A percentile compares a stretch with the other conserved stretches of the same genome.
Conservation (phyloP, 2,113 vertebrate species). For the Eolophus roseicapilla region DNA sequence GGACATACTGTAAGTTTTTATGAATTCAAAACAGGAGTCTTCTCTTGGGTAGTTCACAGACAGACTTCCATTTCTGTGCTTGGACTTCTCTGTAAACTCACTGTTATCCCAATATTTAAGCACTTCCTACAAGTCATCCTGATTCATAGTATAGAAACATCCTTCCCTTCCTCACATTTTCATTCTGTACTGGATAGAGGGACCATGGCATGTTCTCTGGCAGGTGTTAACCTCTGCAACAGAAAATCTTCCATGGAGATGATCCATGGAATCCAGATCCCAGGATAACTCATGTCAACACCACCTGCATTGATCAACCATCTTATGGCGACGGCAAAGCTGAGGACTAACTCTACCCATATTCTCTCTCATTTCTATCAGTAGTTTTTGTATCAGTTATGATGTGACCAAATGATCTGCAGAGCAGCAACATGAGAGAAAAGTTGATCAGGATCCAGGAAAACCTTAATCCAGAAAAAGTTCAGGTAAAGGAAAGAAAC, state of each 20-base stretch:
- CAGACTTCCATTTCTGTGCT: not conserved
- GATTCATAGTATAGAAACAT: not conserved
- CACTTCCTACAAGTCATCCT: not conserved
- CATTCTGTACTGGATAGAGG: not conserved
- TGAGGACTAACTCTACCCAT: not conserved
- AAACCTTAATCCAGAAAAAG: not conserved
- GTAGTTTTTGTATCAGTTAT: not conserved
- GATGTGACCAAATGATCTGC: not conserved
- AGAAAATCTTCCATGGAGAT: not conserved
- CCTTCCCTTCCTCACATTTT: not conserved
- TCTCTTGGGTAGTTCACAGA: not conserved
- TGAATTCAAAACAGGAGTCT: not conserved
- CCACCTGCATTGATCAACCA: not conserved
- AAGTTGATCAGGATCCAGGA: not conserved
- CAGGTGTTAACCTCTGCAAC: not conserved
- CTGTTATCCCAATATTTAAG: rapidly evolving
- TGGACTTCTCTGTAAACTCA: not conserved
- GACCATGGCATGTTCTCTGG: not conserved
- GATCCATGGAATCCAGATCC: not conserved
- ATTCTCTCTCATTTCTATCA: not conserved
- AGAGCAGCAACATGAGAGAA: not conserved
- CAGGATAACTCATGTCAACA: not conserved
- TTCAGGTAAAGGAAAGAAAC: not conserved
- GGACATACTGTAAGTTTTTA: not conserved
- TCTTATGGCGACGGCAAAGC: not conserved